Evolutionary conservation across 2,888 invertebrate genomes (phyloP).

Genomic region (Lymantria dispar): DNA sequence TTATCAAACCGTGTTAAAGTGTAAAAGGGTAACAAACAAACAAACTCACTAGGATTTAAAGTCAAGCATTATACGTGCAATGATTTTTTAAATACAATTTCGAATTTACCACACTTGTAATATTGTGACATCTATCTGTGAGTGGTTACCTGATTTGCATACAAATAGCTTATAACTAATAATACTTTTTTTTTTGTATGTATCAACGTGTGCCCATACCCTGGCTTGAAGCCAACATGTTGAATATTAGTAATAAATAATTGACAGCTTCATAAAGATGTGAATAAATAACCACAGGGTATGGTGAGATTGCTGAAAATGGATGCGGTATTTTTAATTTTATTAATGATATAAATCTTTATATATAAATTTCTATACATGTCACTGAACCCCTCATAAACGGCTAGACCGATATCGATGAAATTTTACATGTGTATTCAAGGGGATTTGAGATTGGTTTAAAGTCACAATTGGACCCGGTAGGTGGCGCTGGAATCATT

Average conservation of each 20-base stretch:
- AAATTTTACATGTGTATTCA: too few species aligned
- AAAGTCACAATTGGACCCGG: too few species aligned
- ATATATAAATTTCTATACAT: too few species aligned
- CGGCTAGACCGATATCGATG: too few species aligned
- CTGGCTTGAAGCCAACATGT: constrained; percentile 57
- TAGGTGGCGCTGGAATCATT: too few species aligned
- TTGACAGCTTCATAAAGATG: constrained; percentile 56
- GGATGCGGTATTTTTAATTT: constrained; percentile 12
- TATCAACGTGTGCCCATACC: constrained; percentile 7
- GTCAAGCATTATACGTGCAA: neutral
- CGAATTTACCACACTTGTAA: neutral
- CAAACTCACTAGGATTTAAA: too few species aligned
- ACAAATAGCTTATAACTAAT: constrained; percentile 48
- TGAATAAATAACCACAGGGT: constrained; percentile 22
- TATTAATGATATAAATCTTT: too few species aligned
- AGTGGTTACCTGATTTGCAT: constrained; percentile 37
- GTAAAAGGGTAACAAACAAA: too few species aligned
- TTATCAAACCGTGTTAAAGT: neutral
- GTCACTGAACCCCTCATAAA: too few species aligned
- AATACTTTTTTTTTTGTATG: constrained; percentile 34
- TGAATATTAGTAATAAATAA: constrained; percentile 54
- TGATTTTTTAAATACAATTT: neutral
- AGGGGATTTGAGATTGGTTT: too few species aligned
- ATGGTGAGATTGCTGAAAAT: constrained; percentile 11
- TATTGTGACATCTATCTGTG: constrained; percentile 23